Conservation (phyloP, 2,113 vertebrate genomes). For the Percina caprodes region DNA sequence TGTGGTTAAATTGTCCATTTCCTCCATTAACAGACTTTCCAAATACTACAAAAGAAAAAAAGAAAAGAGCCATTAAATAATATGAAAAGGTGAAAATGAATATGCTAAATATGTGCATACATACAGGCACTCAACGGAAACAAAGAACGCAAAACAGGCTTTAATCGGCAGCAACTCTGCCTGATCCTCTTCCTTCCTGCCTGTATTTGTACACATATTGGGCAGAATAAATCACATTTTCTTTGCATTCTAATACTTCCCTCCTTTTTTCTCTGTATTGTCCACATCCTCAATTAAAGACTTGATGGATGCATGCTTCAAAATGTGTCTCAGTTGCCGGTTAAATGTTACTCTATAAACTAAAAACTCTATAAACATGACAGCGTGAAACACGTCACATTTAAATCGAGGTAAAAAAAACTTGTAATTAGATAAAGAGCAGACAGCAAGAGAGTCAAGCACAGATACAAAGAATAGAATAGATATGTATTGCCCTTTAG, state of each 20-base stretch:
- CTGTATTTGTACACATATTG: neutral
- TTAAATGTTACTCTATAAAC: neutral
- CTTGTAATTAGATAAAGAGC: neutral
- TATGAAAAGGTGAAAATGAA: neutral
- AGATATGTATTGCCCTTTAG: slow-evolving; percentile 23
- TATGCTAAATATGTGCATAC: neutral
- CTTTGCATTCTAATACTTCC: neutral
- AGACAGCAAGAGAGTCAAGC: neutral
- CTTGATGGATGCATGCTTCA: neutral
- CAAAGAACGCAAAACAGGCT: neutral
- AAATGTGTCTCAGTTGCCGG: neutral
- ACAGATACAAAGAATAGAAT: neutral
- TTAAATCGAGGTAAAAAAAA: neutral
- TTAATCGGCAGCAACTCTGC: neutral
- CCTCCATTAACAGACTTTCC: neutral
- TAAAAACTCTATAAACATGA: neutral
- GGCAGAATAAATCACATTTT: neutral
- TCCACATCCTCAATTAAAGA: neutral
- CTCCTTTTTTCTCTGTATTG: neutral
- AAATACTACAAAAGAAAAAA: neutral
- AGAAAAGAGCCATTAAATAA: neutral
- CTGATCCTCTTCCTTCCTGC: neutral
- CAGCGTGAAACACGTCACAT: no score
- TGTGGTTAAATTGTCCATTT: neutral
- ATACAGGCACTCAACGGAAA: neutral